These are phyloP conservation scores for Brevimyrus niger DNA, from an alignment of 2,113 vertebrate genomes.

Conservation along the genomic window DNA sequence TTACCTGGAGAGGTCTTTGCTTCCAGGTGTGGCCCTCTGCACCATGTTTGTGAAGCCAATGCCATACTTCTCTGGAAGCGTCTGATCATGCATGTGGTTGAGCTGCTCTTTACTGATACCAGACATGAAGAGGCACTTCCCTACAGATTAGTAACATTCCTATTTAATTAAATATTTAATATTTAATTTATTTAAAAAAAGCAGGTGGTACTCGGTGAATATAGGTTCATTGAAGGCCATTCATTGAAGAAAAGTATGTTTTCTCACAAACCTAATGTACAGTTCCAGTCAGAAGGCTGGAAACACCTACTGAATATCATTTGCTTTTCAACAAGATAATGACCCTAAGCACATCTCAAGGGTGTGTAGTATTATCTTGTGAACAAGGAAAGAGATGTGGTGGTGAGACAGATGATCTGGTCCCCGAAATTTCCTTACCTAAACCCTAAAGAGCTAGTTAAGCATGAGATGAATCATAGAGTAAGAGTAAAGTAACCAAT, in stretches of 20 bases:
- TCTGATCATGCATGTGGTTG: constrained; percentile 84
- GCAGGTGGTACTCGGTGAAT: neutral
- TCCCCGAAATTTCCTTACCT: neutral
- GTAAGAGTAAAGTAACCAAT: neutral
- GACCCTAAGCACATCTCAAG: neutral
- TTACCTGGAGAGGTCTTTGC: constrained; percentile 80
- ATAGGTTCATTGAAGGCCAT: neutral
- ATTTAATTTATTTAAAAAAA: no score
- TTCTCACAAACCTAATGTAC: neutral
- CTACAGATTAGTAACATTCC: constrained; percentile 45
- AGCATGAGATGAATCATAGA: neutral
- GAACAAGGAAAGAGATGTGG: neutral
- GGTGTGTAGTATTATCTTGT: neutral
- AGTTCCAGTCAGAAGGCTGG: neutral
- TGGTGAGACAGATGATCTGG: neutral
- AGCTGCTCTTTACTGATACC: constrained; percentile 84
- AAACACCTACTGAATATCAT: neutral
- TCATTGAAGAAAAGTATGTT: neutral
- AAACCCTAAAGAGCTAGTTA: neutral
- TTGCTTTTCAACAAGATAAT: neutral
- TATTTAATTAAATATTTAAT: no score
- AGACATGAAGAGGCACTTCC: constrained; percentile 95
- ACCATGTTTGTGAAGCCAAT: constrained; percentile 99
- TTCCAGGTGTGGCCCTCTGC: constrained; percentile 93
- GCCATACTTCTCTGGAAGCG: constrained; percentile 80